A percentile compares a stretch with the other conserved stretches of the same genome.
Conservation (phyloP, 2,113 vertebrate species). For the Hemichromis elongatus region DNA sequence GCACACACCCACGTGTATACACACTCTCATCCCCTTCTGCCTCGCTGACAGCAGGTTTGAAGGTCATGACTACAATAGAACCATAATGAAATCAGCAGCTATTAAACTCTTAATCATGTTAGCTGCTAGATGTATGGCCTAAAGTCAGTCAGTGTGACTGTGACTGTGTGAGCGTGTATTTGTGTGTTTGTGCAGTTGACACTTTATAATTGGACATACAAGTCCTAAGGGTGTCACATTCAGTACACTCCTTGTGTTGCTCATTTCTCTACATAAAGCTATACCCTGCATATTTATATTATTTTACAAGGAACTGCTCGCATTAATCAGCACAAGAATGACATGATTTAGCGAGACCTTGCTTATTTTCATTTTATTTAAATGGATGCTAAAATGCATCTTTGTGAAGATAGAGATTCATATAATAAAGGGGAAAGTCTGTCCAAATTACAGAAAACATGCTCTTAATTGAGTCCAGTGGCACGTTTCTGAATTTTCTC, state of each 20-base stretch:
- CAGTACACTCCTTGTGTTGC: not conserved
- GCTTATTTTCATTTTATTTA: not conserved
- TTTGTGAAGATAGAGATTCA: not conserved
- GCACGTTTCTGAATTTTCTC: not conserved
- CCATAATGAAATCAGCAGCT: conserved; percentile 65
- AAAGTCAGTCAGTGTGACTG: not conserved
- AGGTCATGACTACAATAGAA: conserved; percentile 63
- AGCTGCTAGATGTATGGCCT: conserved; percentile 44
- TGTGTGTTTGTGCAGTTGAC: not conserved
- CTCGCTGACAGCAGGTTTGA: conserved; percentile 55
- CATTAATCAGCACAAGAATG: not conserved
- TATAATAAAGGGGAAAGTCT: not conserved
- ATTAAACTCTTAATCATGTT: conserved; percentile 67
- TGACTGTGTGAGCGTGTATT: not conserved
- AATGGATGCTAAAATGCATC: not conserved
- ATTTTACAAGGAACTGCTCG: not conserved
- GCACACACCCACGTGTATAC: not conserved
- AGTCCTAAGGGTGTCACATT: not conserved
- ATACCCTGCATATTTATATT: not conserved
- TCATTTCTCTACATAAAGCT: not conserved
- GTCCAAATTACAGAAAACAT: not conserved
- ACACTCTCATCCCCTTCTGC: not conserved
- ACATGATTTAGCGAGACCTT: not conserved
- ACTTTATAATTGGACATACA: conserved; percentile 1
- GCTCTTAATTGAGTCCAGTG: not conserved